Evolutionary conservation across 2,888 invertebrate genomes (phyloP).

Genomic region (Epistrophe grossulariae): DNA sequence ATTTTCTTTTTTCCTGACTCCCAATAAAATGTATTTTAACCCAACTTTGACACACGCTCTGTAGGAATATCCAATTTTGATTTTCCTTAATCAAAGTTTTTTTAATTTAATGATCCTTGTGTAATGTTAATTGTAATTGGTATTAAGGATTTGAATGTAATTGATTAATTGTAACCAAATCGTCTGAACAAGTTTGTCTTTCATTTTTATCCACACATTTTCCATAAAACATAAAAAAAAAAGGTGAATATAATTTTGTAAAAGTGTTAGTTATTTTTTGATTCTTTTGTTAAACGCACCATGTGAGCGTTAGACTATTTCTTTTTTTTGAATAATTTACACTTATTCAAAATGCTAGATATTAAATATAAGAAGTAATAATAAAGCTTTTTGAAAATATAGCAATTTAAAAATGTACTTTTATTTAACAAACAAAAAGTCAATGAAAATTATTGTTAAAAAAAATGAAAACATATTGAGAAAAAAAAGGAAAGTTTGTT

Average conservation of each 20-base stretch:
- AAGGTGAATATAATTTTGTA: constrained; percentile 43
- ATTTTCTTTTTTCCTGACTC: background rate
- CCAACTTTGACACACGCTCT: background rate
- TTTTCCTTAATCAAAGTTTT: background rate
- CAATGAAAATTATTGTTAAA: constrained; percentile 30
- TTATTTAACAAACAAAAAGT: constrained; percentile 33
- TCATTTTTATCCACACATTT: constrained; percentile 56
- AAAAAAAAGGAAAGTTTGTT: constrained; percentile 26
- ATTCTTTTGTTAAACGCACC: constrained; percentile 24
- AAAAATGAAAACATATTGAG: constrained; percentile 15
- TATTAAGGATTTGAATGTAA: constrained; percentile 65
- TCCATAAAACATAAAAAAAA: constrained; percentile 44
- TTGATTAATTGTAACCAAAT: constrained; percentile 75
- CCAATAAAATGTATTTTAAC: background rate
- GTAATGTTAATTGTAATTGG: constrained; percentile 52
- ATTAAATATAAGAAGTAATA: constrained; percentile 38
- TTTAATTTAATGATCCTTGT: constrained; percentile 6
- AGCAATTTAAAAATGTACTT: constrained; percentile 40
- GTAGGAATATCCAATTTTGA: background rate
- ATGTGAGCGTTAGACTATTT: constrained; percentile 13
- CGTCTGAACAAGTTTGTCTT: constrained; percentile 49
- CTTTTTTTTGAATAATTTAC: constrained; percentile 45
- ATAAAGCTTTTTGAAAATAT: constrained; percentile 29
- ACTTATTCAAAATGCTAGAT: constrained; percentile 50
- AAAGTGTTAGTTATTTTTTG: constrained; percentile 34